Evolutionary conservation across 2,888 invertebrate species (phyloP), one percentile per base, ranked within the genome.

Genomic region (Thymelicus sylvestris): DNA sequence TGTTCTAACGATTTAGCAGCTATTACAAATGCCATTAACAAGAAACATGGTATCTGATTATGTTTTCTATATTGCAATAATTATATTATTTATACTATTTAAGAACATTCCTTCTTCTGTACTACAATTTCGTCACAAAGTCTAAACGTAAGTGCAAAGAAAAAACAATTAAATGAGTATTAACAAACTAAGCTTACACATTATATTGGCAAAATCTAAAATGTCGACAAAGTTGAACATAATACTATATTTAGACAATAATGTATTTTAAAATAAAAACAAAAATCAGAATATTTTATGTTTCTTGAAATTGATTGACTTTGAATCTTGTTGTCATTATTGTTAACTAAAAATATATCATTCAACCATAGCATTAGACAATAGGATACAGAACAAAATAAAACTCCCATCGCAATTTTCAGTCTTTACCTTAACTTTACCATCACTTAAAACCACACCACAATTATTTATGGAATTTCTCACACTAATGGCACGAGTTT

Each of bases 1-100:
- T 59, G 63, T 64, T 48, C 57, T 69, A 69, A 38, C 38, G 50
- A 39, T n/a, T 57, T 6, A 39, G 48, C 31, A 12, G 44, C 68
- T 47, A 68, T 57, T 63, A 44, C 62, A 68, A 57, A 52, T 55
- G 44, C 19, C 0, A 55, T 55, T 55, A 24, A 31, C 19, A 55
- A 55, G 55, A 55, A 55, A 55, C 55, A 55, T 55, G 55, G 24
- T 55, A 55, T 55, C 24, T 8, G 2, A 19, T 1, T 44, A 44
- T 10, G 44, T 52, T 7, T 52, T 50, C 15, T 50, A 15, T 50
- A 50, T 50, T 50, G 19, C 50, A 52, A 47, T 47, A 47, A 47
- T 52, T 52, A 10, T 44, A 52, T 52, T 50, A 15, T 52, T 15
- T 15, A 15, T 24, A 24, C 55, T 24, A 55, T 12, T 24, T 55